Base-by-base conservation (phyloP, 2,888 invertebrate genomes). In the Kryphioiulus occultus region DNA sequence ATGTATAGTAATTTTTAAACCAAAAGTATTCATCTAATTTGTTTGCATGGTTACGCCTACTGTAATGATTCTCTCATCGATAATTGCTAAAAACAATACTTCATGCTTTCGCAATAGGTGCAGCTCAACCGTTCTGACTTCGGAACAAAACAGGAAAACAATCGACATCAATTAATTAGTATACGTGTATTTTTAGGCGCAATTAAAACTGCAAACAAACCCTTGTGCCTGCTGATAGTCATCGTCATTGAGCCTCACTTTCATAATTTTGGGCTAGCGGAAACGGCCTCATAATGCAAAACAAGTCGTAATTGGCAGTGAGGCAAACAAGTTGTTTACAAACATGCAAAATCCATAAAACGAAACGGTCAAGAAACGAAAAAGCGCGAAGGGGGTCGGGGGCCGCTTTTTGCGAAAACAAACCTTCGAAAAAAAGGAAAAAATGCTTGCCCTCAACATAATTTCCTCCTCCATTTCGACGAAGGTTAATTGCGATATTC, bases 401-500 rank as follows among this genome's bases (percentile, higher is more conserved):
- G 53, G n/a, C n/a, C 15, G n/a, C n/a, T 19, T n/a, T 19, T 53
- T 19, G 19, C 53, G n/a, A 53, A 53, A 53, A 53, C n/a, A 44
- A 53, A n/a, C 53, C 53, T 53, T 53, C n/a, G 53, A 0, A 3
- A 4, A 15, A 9, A 44, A 53, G 42, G 42, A 53, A 19, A 53
- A 53, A 53, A 19, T n/a, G 19, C n/a, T 53, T 53, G 53, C n/a
- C 53, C 53, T 53, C 53, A 53, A 53, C n/a, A 53, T 53, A 53
- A 53, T 53, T 53, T 53, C 53, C 53, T 53, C n/a, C 47, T 3
- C n/a, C 19, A 53, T 53, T 83, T 83, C 19, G 19, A 83, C 30
- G 35, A 35, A 83, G 83, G 83, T 83, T 83, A 83, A 83, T 83
- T 83, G 83, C 32, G 32, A 83, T 83, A 83, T 83, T 83, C n/a